Conservation (phyloP, 2,797 vertebrate genomes). For the Eleutherodactylus coqui region DNA sequence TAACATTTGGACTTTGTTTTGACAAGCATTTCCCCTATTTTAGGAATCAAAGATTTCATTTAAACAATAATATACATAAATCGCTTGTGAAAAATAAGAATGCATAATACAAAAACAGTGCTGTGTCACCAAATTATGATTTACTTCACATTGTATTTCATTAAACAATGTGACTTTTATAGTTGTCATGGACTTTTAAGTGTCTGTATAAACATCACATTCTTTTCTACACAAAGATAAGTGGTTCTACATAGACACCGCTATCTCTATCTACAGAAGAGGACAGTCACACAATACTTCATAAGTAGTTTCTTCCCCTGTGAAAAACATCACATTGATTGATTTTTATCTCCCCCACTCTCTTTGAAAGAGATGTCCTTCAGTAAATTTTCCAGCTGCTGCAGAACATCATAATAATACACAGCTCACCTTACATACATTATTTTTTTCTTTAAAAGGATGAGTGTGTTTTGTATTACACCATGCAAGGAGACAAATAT, state of each 20-base stretch:
- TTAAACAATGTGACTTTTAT: not conserved
- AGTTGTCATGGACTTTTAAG: not conserved
- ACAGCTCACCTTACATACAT: no score
- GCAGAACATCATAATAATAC: no score
- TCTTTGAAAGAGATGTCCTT: not conserved
- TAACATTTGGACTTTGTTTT: slow-evolving; percentile 31
- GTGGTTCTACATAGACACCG: not conserved
- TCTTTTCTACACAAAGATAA: not conserved
- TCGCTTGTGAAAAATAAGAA: not conserved
- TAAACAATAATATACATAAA: not conserved
- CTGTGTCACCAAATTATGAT: not conserved
- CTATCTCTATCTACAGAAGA: not conserved
- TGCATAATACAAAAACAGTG: not conserved
- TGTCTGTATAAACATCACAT: not conserved
- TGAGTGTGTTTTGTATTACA: no score
- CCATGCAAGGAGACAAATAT: no score
- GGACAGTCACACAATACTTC: no score
- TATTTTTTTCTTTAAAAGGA: no score
- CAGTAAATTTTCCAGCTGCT: not conserved
- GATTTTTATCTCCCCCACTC: not conserved
- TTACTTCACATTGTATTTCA: not conserved
- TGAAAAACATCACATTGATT: not conserved
- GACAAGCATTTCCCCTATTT: not conserved
- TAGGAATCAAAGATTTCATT: not conserved
- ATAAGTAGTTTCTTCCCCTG: not conserved